These are phyloP conservation scores for Bombus turneri DNA, from an alignment of 1,140 invertebrate genomes.

Conservation along the genomic window DNA sequence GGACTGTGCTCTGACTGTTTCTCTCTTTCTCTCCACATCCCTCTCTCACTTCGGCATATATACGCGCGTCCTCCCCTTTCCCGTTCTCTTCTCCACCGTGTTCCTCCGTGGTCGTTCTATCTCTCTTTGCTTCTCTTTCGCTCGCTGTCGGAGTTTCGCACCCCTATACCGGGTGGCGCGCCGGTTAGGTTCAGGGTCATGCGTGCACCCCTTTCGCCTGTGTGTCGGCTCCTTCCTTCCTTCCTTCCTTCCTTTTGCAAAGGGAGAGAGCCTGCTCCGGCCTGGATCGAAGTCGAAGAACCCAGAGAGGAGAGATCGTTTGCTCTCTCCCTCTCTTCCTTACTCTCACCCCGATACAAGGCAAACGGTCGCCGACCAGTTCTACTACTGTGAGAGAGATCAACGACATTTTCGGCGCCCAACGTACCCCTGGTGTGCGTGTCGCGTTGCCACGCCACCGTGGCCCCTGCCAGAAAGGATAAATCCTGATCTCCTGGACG, in stretches of 20 bases:
- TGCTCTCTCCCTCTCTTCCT: neutral
- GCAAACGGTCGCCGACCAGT: conserved; percentile 62
- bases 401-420: conserved; percentile 61
- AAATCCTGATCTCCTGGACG: conserved; percentile 39
- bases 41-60: conserved; percentile 60
- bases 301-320: conserved; percentile 55
- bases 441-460: neutral
- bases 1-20: conserved; percentile 71
- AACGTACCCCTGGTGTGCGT: conserved; percentile 3
- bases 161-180: conserved; percentile 75
- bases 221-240: conserved; percentile 35
- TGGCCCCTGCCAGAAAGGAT: conserved; percentile 12
- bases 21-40: conserved; percentile 67
- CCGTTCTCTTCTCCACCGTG: conserved; percentile 45
- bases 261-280: conserved; percentile 51
- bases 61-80: conserved; percentile 51
- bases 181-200: conserved; percentile 81
- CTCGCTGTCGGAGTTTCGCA: conserved; percentile 67
- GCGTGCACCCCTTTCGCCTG: conserved; percentile 71
- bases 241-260: conserved; percentile 46
- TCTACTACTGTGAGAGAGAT: conserved; percentile 56
- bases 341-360: conserved; percentile 49
- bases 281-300: conserved; percentile 68
- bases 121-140: conserved; percentile 40
- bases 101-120: conserved; percentile 53